Percentiles rank a stretch among this genome's conserved stretches.
phyloP scores from a whole-genome alignment of 2,888 invertebrate genomes.

The Noctua fimbriata region DNA sequence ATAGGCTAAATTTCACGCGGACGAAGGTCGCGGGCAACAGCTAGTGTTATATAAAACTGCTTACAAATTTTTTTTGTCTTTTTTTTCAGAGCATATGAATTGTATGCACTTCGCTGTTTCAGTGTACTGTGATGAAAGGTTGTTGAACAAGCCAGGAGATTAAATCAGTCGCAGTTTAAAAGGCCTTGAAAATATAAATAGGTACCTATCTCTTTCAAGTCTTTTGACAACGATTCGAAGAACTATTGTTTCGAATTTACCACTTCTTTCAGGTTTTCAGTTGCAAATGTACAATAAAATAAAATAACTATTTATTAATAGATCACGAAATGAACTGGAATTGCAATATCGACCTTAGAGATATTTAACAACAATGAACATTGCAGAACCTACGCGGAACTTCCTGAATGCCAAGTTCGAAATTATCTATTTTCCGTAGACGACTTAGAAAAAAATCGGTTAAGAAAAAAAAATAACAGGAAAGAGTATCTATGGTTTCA shows the following conservation, averaged over 20 bases:
- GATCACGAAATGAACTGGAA: conserved; percentile 21
- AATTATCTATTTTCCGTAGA: conserved; percentile 25
- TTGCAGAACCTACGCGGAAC: conserved; percentile 46
- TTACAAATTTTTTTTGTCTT: neutral
- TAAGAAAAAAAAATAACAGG: conserved; percentile 1
- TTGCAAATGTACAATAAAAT: neutral
- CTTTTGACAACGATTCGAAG: neutral
- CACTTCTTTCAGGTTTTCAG: neutral
- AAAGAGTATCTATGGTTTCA: conserved; percentile 3
- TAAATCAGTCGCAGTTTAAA: neutral
- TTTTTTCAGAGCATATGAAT: neutral
- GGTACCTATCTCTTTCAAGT: neutral
- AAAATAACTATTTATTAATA: neutral
- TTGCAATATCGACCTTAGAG: conserved; percentile 27
- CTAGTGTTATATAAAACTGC: neutral
- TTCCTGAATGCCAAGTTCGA: conserved; percentile 43
- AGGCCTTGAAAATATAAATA: neutral
- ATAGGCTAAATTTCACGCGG: no score
- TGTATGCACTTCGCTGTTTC: neutral
- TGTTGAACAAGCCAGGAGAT: neutral
- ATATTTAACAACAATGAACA: conserved; percentile 43
- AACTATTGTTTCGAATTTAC: neutral
- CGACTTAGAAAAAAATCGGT: neutral
- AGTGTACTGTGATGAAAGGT: conserved; percentile 3
- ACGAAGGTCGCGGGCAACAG: no score